Evolutionary conservation across 2,888 invertebrate species (phyloP).

Genomic region (Chalcosyrphus nemorum): DNA sequence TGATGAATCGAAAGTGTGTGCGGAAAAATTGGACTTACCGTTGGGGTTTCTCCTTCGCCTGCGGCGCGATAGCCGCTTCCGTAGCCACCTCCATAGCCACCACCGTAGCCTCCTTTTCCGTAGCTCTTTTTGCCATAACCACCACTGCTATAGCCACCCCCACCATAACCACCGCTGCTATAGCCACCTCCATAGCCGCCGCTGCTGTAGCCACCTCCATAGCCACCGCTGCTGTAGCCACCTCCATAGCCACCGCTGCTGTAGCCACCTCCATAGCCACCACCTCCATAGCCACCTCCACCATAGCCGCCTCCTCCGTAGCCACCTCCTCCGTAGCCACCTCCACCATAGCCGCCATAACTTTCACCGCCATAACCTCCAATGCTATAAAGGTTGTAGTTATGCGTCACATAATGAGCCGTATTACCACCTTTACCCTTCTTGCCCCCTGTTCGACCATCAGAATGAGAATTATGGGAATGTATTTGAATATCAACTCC

Average conservation of each 20-base stretch:
- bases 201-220: constrained; percentile 33
- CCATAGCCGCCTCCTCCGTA: constrained; percentile 56
- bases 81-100: constrained; percentile 26
- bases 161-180: constrained; percentile 12
- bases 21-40: constrained; percentile 74
- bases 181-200: constrained; percentile 13
- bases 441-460: constrained; percentile 56
- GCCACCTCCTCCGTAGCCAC: constrained; percentile 53
- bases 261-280: constrained; percentile 35
- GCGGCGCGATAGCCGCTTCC: constrained; percentile 76
- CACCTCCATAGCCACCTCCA: constrained; percentile 25
- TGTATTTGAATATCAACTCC: constrained; percentile 75
- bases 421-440: neutral
- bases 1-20: constrained; percentile 7
- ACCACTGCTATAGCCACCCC: constrained; percentile 21
- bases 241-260: constrained; percentile 17
- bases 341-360: constrained; percentile 17
- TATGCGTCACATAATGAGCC: constrained; percentile 67
- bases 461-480: constrained; percentile 46
- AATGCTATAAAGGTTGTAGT: constrained; percentile 61
- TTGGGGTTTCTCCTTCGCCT: constrained; percentile 74
- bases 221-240: constrained; percentile 4
- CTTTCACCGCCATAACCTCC: constrained; percentile 35
- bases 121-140: no score
- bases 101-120: no score